phyloP scores from a whole-genome alignment of 2,888 invertebrate genomes.

The Molorchus minor region DNA sequence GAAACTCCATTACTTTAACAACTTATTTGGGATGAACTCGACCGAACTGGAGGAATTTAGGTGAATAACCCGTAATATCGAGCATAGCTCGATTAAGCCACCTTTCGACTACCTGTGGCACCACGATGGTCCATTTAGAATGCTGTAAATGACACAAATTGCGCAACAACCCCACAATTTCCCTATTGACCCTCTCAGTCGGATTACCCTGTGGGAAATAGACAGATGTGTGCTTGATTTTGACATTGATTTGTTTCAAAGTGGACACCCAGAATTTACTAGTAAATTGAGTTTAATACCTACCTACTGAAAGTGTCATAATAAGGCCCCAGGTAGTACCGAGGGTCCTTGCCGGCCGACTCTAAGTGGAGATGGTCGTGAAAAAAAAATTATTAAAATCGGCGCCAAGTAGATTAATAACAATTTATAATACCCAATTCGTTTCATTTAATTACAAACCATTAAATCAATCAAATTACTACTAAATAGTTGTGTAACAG shows the following conservation, averaged over 20 bases:
- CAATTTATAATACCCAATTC: too few species aligned
- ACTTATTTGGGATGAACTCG: background rate
- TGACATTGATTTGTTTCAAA: constrained; percentile 8
- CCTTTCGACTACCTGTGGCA: constrained; percentile 18
- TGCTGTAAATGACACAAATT: constrained; percentile 32
- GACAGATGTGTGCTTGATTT: constrained; percentile 23
- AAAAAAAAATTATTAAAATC: too few species aligned
- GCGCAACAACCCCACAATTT: constrained; percentile 32
- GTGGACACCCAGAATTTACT: constrained; percentile 24
- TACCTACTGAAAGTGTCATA: too few species aligned
- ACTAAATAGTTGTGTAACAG: too few species aligned
- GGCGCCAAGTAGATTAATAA: too few species aligned
- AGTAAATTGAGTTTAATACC: constrained; percentile 26
- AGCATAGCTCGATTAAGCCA: constrained; percentile 28
- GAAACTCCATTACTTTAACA: background rate
- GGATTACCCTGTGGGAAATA: constrained; percentile 43
- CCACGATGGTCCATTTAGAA: constrained; percentile 29
- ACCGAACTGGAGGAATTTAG: background rate
- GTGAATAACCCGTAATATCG: constrained; percentile 10
- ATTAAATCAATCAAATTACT: too few species aligned
- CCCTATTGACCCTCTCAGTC: constrained; percentile 41
- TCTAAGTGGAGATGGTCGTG: too few species aligned
- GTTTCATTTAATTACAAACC: too few species aligned
- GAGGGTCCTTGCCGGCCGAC: too few species aligned
- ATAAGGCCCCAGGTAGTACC: too few species aligned